A percentile compares a stretch with the other conserved stretches of the same genome.
Evolutionary conservation across 1,140 invertebrate genomes (phyloP).

Genomic region (Hesperophylax magnus): DNA sequence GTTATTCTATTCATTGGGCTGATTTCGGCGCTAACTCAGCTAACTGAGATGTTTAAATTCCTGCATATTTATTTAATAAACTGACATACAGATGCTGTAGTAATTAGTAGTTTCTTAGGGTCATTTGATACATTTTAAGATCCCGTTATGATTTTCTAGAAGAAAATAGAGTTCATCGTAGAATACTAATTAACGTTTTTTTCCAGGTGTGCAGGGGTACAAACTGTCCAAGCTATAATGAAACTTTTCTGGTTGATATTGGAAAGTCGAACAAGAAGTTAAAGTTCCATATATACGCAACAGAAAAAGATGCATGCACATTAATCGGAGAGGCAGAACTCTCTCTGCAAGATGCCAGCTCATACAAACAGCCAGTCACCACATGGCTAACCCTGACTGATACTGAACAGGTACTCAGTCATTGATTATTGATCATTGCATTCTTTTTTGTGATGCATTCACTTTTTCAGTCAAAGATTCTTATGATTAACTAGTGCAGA

Average conservation of each 20-base stretch:
- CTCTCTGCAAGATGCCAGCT: slow-evolving; percentile 72
- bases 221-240: slow-evolving; percentile 80
- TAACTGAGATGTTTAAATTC: too few species aligned
- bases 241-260: slow-evolving; percentile 81
- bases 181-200: not conserved
- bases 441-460: too few species aligned
- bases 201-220: slow-evolving; percentile 66
- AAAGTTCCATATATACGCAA: slow-evolving; percentile 75
- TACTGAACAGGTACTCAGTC: slow-evolving; percentile 67
- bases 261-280: slow-evolving; percentile 70
- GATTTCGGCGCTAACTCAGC: too few species aligned
- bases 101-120: too few species aligned
- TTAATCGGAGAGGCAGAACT: slow-evolving; percentile 78
- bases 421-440: too few species aligned
- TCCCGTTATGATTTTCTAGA: too few species aligned
- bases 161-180: too few species aligned
- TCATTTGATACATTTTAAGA: too few species aligned
- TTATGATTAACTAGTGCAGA: not conserved
- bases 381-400: slow-evolving; percentile 77
- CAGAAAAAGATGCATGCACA: slow-evolving; percentile 75
- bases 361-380: slow-evolving; percentile 72
- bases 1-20: not conserved
- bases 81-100: too few species aligned
- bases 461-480: too few species aligned
- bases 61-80: too few species aligned